Base-by-base conservation (phyloP, 1,140 invertebrate genomes). In the Drosophila pseudoobscura region DNA sequence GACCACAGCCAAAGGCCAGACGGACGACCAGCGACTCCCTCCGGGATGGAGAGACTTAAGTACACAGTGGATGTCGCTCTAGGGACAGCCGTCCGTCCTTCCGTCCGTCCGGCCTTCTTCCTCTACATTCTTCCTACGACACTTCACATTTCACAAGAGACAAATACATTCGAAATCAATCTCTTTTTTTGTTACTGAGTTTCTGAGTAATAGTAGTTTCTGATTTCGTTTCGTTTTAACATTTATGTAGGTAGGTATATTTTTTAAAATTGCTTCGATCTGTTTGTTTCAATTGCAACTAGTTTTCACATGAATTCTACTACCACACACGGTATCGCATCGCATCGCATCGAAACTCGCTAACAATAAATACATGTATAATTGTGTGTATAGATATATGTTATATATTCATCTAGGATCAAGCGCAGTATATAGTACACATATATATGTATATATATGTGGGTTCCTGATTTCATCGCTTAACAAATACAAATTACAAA, bases 401-500 rank as follows among this genome's bases (percentile, higher is more conserved):
- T 39, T 53, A 53, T 69, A 69, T 69, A 69, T 69, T 69, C 63
- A 15, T 57, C 45, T 69, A 69, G 49, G 64, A 69, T 69, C 66
- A 69, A 69, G 66, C 66, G 64, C 52, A 50, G 58, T 80, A 59
- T 65, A 61, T 65, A 51, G 35, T 39, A 13, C 13, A 39, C 29
- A 52, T 45, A 46, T 52, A 52, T 20, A 39, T 39, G 26, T 51
- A 54, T 63, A 71, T 71, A 74, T 55, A 72, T 51, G 31, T 64
- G 58, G 59, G 60, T 75, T 78, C 62, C 57, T 75, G 54, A 58
- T 66, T 54, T 74, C 39, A 53, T 53, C 60, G 49, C 54, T 65
- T 62, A 75, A 57, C 72, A 75, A 50, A 60, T 75, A 75, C 72
- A 68, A 69, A 65, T 69, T 75, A 75, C 72, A 59, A 75, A 68